Base-by-base conservation (phyloP, 2,888 invertebrate genomes). In the Tortricodes alternella region DNA sequence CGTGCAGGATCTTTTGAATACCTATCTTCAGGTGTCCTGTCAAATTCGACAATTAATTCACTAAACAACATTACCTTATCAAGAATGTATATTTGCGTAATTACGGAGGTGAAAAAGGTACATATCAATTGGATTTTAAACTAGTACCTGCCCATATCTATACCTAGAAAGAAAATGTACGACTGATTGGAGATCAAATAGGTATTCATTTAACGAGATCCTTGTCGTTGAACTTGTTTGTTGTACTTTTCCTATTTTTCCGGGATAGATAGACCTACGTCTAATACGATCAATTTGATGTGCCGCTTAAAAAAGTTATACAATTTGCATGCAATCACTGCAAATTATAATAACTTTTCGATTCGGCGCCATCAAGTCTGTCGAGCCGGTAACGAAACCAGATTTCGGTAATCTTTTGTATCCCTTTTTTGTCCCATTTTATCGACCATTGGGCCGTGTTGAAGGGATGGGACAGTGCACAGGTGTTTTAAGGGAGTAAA, bases 281-380 rank as follows among this genome's bases (percentile, higher is more conserved):
- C 9, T 2, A 21, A 5, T n/a, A 27, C 1, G 4, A n/a, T n/a
- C 27, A 8, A n/a, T 8, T n/a, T 3, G 27, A 8, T 2, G 32
- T 3, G 6, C 4, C 5, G 0, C n/a, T 11, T 18, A 11, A 8
- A 18, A 39, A 23, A n/a, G 3, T 7, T 8, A 8, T 52, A 27
- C 16, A 35, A 35, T 44, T 43, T 43, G 35, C 43, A 11, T 35
- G n/a, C 37, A 29, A 18, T 24, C 11, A 34, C 34, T 37, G 21
- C 32, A 27, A 55, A 48, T 49, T 43, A 29, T 19, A 29, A 8
- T 61, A 51, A 59, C 52, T 58, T 61, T 68, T 65, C 67, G 63
- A 66, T 63, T 62, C 66, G 82, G 77, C 82, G 83, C 81, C 83
- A 71, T 65, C 46, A 56, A 74, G 83, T 82, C 83, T 83, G 71